Evolutionary conservation across 2,888 invertebrate genomes (phyloP), one percentile per base, ranked within the genome.

Genomic region (Saturnia japonica): DNA sequence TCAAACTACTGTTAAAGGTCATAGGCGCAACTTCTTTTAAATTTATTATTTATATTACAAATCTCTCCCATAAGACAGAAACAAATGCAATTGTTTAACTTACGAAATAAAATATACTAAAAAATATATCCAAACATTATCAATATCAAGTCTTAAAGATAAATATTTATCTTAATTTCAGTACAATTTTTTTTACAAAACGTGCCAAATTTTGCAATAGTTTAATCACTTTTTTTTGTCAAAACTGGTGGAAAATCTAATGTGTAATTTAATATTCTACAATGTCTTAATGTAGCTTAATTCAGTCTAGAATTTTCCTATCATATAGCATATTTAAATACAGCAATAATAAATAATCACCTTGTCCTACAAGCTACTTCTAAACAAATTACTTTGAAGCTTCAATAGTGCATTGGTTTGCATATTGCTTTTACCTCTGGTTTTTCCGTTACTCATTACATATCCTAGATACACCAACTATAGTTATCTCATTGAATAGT

Each of bases 281-380:
- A 82, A 85, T 82, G 77, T 86, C 89, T 90, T 91, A 87, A 89
- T 91, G 91, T 90, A 90, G 89, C 89, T 86, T 89, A 87, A 87
- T 88, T 93, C 93, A 93, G 93, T 93, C 93, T 93, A 93, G 87
- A 87, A 86, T 90, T 85, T 82, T 88, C 88, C 89, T 91, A 92
- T 91, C 78, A 79, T 88, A 91, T 75, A 76, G 81, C 81, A 84
- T 85, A 85, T 84, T 83, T 84, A 84, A 82, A 82, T 85, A 88
- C 82, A 80, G 86, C 83, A 78, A 85, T 83, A 80, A 86, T 83
- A 87, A 83, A 60, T 14, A 11, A 83, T 84, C 77, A 80, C 69
- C 86, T 85, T 88, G 70, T 74, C 73, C 87, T 88, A 88, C 81
- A 76, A 85, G 79, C 87, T 88, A 86, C 77, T 71, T 73, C 79